Evolutionary conservation across 2,797 vertebrate genomes (phyloP), one percentile per base, ranked within the genome.

Genomic region (Poeciliopsis presidionis): DNA sequence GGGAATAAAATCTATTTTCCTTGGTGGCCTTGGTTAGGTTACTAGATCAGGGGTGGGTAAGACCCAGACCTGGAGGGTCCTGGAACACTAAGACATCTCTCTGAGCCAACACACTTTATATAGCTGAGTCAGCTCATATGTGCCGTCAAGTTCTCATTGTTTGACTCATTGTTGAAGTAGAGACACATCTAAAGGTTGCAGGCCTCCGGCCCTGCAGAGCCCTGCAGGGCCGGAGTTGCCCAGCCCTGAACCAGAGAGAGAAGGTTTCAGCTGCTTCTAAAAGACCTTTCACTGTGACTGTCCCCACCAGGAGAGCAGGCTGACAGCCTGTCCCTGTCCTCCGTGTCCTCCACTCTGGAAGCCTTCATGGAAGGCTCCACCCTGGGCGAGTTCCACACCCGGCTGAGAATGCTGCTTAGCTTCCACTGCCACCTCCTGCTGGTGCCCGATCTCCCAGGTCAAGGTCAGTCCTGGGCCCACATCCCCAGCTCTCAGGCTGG

Each of bases 381-480:
- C 0, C 90, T 99, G 85, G 98, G 97, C 67, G 95, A 98, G 90
- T 99, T 98, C 90, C 94, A 95, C 51, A 89, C 94, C 3, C 96
- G 98, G 9, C 95, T 99, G 77, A 85, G 91, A 55, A 95, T 96
- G 90, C 90, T 99, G n/a, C 92, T 99, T 73, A 95, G 94, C 91
- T 99, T 99, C 94, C 98, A 99, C 90, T 99, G 98, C 90, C 98
- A 99, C 72, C 91, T 98, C 36, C 91, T 99, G 65, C 89, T 99
- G 87, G 94, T 96, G 83, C 96, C 97, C 73, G 90, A 89, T 71
- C 94, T 93, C 73, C 92, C 95, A 75, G 96, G 94, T 88, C 96
- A 94, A 85, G 96, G 98, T 99, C 72, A 82, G 91, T 11, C 11
- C 2, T 47, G 41, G 45, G 7, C 2, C 28, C 30, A 18, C 45